Evolutionary conservation across 1,140 invertebrate genomes (phyloP).

Genomic region (Kradibia gibbosae): DNA sequence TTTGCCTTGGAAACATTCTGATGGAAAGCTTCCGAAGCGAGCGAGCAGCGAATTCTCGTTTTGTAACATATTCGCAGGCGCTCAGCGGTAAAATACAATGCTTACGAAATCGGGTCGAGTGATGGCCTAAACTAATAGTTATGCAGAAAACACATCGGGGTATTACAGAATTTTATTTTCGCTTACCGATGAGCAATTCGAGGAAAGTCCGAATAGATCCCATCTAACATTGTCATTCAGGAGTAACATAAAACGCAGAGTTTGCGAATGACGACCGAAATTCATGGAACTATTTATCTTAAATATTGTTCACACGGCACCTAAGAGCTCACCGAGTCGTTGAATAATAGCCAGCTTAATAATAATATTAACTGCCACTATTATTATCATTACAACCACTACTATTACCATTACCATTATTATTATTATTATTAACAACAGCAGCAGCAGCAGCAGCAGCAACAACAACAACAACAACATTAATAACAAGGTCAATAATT

Average conservation of each 20-base stretch:
- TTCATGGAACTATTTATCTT: background rate
- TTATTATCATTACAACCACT: no score
- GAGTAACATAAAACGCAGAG: background rate
- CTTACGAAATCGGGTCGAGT: background rate
- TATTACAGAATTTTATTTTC: slow-evolving; percentile 1
- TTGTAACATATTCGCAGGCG: background rate
- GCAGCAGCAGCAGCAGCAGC: no score
- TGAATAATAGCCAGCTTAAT: no score
- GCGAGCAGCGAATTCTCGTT: background rate
- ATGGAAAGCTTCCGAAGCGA: background rate
- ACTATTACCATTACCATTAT: no score
- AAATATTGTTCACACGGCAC: background rate
- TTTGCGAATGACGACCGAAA: background rate
- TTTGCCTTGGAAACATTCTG: slow-evolving; percentile 17
- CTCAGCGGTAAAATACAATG: background rate
- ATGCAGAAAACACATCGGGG: background rate
- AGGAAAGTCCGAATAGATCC: background rate
- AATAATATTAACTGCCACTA: no score
- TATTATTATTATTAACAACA: no score
- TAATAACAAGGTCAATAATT: no score
- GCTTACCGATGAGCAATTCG: background rate
- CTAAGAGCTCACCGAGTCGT: no score
- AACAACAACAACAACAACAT: no score
- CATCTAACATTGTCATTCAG: background rate
- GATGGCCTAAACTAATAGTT: background rate